Conservation (phyloP, 2,888 invertebrate species). For the Heterodera filipjevi region DNA sequence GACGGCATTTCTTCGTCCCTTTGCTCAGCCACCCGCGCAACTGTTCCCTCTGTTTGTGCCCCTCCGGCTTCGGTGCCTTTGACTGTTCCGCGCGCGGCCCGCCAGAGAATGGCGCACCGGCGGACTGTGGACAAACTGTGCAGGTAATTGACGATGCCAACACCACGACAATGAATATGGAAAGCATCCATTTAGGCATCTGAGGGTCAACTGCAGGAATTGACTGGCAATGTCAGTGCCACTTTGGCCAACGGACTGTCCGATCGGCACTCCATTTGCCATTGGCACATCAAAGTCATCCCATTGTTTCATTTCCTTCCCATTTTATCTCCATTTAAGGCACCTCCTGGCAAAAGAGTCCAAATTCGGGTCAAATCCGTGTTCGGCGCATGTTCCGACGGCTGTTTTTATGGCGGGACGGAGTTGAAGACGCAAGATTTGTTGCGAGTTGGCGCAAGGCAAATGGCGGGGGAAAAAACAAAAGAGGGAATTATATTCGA, state of each 20-base stretch:
- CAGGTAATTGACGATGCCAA: conserved; percentile 9
- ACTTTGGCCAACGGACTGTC: conserved; percentile 29
- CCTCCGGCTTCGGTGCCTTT: conserved; percentile 54
- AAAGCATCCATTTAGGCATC: conserved; percentile 30
- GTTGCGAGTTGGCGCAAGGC: conserved; percentile 36
- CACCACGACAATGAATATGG: background rate
- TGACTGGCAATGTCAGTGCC: conserved; percentile 30
- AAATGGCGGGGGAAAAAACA: background rate
- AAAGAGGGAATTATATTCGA: background rate
- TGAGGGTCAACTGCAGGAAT: conserved; percentile 27
- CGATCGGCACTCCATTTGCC: conserved; percentile 41
- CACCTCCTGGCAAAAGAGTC: conserved; percentile 44
- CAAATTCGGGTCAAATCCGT: conserved; percentile 47
- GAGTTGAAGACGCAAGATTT: conserved; percentile 52
- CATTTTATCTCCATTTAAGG: conserved; percentile 31
- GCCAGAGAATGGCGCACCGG: conserved; percentile 35
- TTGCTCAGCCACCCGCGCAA: conserved; percentile 42
- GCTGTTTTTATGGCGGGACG: conserved; percentile 58
- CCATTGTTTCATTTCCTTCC: background rate
- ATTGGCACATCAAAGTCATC: conserved; percentile 42
- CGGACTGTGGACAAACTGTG: conserved; percentile 35
- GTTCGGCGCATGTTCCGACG: conserved; percentile 46
- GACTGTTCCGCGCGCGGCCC: conserved; percentile 31
- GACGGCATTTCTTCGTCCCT: background rate
- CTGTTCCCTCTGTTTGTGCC: conserved; percentile 55